Evolutionary conservation across 2,797 vertebrate species (phyloP).

Genomic region (Labeo calbasu): DNA sequence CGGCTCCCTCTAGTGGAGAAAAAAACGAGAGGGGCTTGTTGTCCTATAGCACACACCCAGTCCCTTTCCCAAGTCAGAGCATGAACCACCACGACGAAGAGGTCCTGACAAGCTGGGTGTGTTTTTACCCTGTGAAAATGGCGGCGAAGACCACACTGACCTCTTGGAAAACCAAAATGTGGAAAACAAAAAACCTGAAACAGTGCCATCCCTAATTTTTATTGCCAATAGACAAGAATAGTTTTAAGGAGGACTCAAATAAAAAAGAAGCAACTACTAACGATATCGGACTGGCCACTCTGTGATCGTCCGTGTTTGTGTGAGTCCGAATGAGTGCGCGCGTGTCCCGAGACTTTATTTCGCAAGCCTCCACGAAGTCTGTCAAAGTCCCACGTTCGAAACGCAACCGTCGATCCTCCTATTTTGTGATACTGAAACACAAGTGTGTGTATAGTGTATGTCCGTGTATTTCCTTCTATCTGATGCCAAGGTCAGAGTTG

Average conservation of each 20-base stretch:
- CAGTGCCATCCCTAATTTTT: conserved; percentile 68
- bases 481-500: conserved; percentile 57
- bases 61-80: conserved; percentile 61
- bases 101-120: conserved; percentile 52
- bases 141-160: conserved; percentile 57
- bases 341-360: conserved; percentile 47
- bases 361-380: conserved; percentile 50
- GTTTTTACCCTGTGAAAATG: conserved; percentile 53
- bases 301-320: conserved; percentile 53
- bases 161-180: conserved; percentile 52
- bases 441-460: conserved; percentile 50
- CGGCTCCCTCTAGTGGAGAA: conserved; percentile 67
- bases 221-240: conserved; percentile 56
- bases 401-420: conserved; percentile 62
- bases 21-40: conserved; percentile 59
- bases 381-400: conserved; percentile 54
- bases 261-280: conserved; percentile 56
- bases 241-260: conserved; percentile 46
- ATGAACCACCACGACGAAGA: conserved; percentile 57
- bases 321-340: conserved; percentile 57
- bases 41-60: conserved; percentile 82
- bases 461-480: conserved; percentile 48
- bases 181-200: conserved; percentile 24
- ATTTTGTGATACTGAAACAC: conserved; percentile 48
- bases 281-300: conserved; percentile 59